Base-by-base conservation (phyloP, 2,888 invertebrate species). In the Endomychus coccineus region DNA sequence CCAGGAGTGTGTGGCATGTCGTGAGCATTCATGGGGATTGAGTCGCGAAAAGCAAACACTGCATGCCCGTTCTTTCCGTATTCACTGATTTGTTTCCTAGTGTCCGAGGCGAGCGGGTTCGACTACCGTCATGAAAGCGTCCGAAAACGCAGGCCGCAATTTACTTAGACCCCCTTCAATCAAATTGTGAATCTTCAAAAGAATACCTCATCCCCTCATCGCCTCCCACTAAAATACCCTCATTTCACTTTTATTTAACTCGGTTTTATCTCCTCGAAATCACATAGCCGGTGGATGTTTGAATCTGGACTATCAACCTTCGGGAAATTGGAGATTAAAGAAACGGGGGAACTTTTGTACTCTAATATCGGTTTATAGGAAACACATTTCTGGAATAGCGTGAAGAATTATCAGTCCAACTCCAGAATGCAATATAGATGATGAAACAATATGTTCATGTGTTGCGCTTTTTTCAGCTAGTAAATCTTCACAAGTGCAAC, bases 151-250 rank as follows among this genome's bases (percentile, higher is more conserved):
- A 59, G 58, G 55, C 62, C 64, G 63, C 64, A 66, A 66, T 66
- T 66, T 64, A 66, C 62, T 66, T 64, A 66, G 62, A 47, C 45
- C 52, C 54, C 47, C 45, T 49, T 30, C 29, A 62, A 61, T 62
- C 56, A 60, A 66, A 66, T 66, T 64, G 61, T 54, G 58, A 57
- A 59, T 61, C 62, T 62, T 64, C 62, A 65, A 64, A 64, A 60
- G 63, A 54, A 60, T 54, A 44, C 43, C 40, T 37, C 40, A 44
- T 35, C 39, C 38, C 44, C 43, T 44, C 46, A 39, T 43, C 27
- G 39, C 42, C 40, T 16, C 36, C 34, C 34, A 39, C 49, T 42
- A 58, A 60, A 59, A 58, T 58, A 51, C 60, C 60, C 60, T 58
- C 54, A 61, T 60, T 61, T 59, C 56, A 56, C 60, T 60, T 62